Base-by-base conservation (phyloP, 64 coral and sea anemone species). In the Porites australiensis region DNA sequence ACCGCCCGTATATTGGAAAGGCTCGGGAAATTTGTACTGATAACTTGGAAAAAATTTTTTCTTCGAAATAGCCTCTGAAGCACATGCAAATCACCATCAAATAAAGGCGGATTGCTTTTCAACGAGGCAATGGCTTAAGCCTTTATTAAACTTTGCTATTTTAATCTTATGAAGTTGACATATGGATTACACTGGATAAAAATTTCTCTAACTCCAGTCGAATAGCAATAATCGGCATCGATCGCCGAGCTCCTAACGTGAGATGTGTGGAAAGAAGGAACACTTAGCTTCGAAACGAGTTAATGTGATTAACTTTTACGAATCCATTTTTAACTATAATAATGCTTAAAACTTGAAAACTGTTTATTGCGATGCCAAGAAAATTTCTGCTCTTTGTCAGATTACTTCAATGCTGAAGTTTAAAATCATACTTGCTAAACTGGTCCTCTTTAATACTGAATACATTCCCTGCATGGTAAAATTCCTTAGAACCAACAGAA, bases 71-170 rank as follows among this genome's bases (percentile, higher is more conserved):
- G 53, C 23, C 11, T 62, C 27, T 7, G 54, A 44, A 45, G 8
- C 18, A 44, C 12, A 60, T 81, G 23, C 21, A 59, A 76, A 61
- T 11, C 11, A 43, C 10, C 4, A 79, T 60, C 53, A 79, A 60
- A 48, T 50, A 15, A 83, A 50, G 1, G 18, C 22, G 61, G 81
- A 19, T 50, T 23, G 69, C 23, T 50, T 84, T 84, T 69, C 46
- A 51, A 4, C 18, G 16, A 84, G 4, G 44, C 43, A 68, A 47
- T 69, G 81, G 16, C 81, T 50, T 52, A 84, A 69, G 20, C 9
- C 63, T 69, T 67, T 21, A 84, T 84, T 68, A 84, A 67, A 67
- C 81, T 84, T 50, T 49, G 62, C 47, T 84, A 65, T 52, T 22
- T 21, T 68, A 81, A 84, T 84, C 81, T 65, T 47, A 51, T 66